These are phyloP conservation scores for Nomada fabriciana DNA, from an alignment of 2,888 invertebrate species.

Conservation along the genomic window DNA sequence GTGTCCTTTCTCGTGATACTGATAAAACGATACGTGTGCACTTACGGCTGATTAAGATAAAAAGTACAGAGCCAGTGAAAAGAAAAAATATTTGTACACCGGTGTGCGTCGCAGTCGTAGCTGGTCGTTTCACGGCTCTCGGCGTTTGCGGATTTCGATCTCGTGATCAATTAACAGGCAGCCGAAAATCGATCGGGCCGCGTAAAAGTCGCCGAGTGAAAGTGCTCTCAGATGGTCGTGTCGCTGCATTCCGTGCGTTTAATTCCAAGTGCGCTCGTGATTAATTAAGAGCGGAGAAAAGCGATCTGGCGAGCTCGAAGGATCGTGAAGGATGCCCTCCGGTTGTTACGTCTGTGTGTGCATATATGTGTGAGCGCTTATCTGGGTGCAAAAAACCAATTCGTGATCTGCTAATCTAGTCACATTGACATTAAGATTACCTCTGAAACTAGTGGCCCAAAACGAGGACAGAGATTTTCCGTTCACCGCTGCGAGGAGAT, in stretches of 20 bases:
- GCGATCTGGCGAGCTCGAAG: conserved; percentile 30
- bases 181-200: conserved; percentile 38
- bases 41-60: conserved; percentile 54
- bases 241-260: conserved; percentile 47
- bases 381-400: conserved; percentile 20
- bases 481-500: background rate
- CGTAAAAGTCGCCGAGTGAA: conserved; percentile 45
- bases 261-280: conserved; percentile 51
- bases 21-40: conserved; percentile 58
- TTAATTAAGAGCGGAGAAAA: conserved; percentile 59
- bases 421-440: conserved; percentile 54
- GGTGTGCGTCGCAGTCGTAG: background rate
- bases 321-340: conserved; percentile 42
- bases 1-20: conserved; percentile 45
- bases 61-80: conserved; percentile 22
- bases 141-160: background rate
- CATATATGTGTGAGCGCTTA: background rate
- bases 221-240: conserved; percentile 46
- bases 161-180: conserved; percentile 39
- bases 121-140: background rate
- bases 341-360: conserved; percentile 9
- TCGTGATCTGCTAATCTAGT: conserved; percentile 64
- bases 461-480: conserved; percentile 26
- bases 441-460: conserved; percentile 21
- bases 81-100: conserved; percentile 36